Conservation (phyloP, 2,797 vertebrate genomes). For the Chelonia mydas region DNA sequence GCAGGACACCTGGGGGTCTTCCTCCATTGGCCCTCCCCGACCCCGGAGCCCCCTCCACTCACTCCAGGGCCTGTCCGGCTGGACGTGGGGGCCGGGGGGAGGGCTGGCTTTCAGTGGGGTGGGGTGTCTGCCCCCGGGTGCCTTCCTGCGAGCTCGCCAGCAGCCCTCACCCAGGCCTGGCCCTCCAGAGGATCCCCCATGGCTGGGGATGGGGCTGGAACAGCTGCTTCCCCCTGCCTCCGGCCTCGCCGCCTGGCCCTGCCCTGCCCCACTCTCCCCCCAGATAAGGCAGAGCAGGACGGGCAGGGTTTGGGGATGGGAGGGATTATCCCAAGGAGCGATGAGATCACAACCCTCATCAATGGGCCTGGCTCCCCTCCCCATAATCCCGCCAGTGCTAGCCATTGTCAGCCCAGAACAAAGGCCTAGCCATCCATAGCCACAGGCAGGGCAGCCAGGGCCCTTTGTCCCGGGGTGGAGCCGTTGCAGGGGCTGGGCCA, state of each 20-base stretch:
- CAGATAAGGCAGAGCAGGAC: not conserved
- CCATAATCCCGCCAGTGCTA: not conserved
- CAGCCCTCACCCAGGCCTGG: not conserved
- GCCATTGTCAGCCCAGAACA: not conserved
- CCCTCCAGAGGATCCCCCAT: not conserved
- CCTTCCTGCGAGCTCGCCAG: not conserved
- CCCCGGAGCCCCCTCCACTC: not conserved
- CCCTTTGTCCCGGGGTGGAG: not conserved
- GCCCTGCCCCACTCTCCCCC: not conserved
- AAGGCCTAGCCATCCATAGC: not conserved
- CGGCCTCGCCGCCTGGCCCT: accelerated
- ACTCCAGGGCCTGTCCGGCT: not conserved
- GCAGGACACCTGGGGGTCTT: accelerated
- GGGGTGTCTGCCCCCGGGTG: not conserved
- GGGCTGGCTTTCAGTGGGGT: not conserved
- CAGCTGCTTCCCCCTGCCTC: not conserved
- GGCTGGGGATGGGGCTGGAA: not conserved
- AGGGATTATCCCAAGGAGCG: not conserved
- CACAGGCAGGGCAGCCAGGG: not conserved
- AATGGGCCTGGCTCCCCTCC: not conserved
- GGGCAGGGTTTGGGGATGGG: no score
- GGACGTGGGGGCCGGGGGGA: no score
- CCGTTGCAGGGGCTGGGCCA: not conserved
- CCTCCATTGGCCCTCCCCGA: not conserved
- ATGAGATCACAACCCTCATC: not conserved